Evolutionary conservation across 2,797 vertebrate genomes (phyloP).

Genomic region (Nothura maculosa): DNA sequence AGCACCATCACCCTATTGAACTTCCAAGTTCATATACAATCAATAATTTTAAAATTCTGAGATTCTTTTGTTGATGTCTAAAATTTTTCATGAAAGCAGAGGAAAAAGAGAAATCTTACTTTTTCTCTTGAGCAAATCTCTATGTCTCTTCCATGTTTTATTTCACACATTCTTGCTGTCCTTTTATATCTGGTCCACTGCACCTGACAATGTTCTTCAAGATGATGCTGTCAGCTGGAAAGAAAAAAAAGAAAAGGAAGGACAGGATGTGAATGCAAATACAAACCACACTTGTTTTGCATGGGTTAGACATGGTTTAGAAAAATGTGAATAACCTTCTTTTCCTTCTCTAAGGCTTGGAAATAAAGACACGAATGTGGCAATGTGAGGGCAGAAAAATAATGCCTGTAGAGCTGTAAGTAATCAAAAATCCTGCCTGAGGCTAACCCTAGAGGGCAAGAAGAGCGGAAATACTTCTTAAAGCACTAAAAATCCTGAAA

Average conservation of each 20-base stretch:
- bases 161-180: neutral
- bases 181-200: neutral
- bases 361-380: neutral
- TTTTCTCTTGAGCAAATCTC: neutral
- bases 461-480: neutral
- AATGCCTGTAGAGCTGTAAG: neutral
- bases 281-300: slow-evolving; percentile 6
- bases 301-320: neutral
- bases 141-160: neutral
- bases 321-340: slow-evolving; percentile 12
- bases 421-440: neutral
- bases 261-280: neutral
- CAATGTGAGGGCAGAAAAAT: neutral
- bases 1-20: neutral
- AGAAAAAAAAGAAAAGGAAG: neutral
- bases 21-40: neutral
- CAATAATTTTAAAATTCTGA: neutral
- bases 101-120: neutral
- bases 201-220: neutral
- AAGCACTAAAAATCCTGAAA: neutral
- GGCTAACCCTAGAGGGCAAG: neutral
- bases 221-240: neutral
- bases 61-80: neutral
- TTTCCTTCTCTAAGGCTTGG: neutral
- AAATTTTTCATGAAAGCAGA: neutral